Percentiles rank a stretch among this genome's conserved stretches.
Evolutionary conservation across 2,888 invertebrate species (phyloP).

Genomic region (Platynereis dumerilii): DNA sequence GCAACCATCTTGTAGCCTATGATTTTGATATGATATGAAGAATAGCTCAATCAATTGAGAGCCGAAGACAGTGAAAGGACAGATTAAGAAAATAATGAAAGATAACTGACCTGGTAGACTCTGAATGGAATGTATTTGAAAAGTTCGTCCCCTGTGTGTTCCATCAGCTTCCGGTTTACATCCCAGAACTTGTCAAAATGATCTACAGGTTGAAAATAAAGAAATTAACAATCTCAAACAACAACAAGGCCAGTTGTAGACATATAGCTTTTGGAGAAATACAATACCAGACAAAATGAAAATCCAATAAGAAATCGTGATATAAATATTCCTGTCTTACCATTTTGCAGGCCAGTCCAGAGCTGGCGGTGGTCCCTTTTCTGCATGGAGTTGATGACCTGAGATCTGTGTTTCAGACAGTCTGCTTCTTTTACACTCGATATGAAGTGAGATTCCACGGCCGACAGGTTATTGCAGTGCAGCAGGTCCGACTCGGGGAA

Average conservation of each 20-base stretch:
- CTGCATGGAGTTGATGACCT: constrained; percentile 64
- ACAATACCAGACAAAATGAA: no score
- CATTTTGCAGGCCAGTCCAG: constrained; percentile 93
- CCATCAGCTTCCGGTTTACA: constrained; percentile 94
- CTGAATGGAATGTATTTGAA: constrained; percentile 60
- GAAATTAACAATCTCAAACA: no score
- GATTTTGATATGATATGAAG: no score
- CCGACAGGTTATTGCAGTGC: constrained; percentile 80
- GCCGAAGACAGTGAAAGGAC: no score
- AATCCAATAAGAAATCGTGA: no score
- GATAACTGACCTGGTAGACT: constrained; percentile 44
- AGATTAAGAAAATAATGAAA: no score
- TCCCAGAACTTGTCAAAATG: constrained; percentile 99
- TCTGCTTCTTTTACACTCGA: constrained; percentile 97
- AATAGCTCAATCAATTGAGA: no score
- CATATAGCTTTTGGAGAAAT: no score
- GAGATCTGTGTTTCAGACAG: constrained; percentile 92
- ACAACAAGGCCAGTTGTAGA: no score
- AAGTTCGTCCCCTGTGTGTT: constrained; percentile 63
- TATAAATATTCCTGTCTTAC: no score
- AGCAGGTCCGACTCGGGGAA: constrained; percentile 91
- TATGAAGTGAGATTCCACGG: constrained; percentile 92
- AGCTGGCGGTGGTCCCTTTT: constrained; percentile 96
- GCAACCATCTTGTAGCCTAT: no score
- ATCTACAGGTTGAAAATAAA: constrained; percentile 69